A percentile compares a stretch with the other conserved stretches of the same genome.
These are phyloP conservation scores for Aix galericulata DNA, from an alignment of 2,113 vertebrate genomes.

Conservation along the genomic window DNA sequence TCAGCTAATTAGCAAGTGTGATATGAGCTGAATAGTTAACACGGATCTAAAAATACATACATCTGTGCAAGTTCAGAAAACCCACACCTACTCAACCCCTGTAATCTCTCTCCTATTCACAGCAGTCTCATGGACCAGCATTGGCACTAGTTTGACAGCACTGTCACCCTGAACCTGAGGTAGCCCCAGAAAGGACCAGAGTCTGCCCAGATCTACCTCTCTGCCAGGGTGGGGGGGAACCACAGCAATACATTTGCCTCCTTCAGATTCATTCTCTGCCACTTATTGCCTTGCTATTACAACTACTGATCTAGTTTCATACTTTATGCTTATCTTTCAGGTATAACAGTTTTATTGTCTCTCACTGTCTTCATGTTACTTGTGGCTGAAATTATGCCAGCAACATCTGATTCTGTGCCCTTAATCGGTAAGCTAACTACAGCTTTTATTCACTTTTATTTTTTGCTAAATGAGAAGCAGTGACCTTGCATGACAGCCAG, in stretches of 20 bases:
- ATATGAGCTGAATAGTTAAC: neutral
- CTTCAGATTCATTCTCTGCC: neutral
- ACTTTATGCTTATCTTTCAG: slow-evolving; percentile 73
- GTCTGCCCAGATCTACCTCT: too few relatives aligned
- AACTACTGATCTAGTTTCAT: neutral
- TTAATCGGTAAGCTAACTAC: slow-evolving; percentile 87
- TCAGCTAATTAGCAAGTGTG: neutral
- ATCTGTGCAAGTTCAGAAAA: neutral
- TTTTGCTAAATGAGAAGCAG: neutral
- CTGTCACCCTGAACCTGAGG: neutral
- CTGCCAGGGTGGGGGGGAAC: neutral
- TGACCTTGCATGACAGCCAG: neutral
- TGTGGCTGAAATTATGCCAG: slow-evolving; percentile 95
- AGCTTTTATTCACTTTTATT: neutral
- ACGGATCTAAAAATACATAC: neutral
- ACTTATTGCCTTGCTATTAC: neutral
- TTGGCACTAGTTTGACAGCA: neutral
- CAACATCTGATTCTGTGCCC: slow-evolving; percentile 94
- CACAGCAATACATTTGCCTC: neutral
- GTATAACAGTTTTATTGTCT: slow-evolving; percentile 94
- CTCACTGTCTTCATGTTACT: slow-evolving; percentile 96
- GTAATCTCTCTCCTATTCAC: neutral
- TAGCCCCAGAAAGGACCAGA: neutral
- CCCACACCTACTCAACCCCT: neutral
- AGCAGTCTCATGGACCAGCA: neutral